phyloP scores from a whole-genome alignment of 2,113 vertebrate species.

The Scomber colias region DNA sequence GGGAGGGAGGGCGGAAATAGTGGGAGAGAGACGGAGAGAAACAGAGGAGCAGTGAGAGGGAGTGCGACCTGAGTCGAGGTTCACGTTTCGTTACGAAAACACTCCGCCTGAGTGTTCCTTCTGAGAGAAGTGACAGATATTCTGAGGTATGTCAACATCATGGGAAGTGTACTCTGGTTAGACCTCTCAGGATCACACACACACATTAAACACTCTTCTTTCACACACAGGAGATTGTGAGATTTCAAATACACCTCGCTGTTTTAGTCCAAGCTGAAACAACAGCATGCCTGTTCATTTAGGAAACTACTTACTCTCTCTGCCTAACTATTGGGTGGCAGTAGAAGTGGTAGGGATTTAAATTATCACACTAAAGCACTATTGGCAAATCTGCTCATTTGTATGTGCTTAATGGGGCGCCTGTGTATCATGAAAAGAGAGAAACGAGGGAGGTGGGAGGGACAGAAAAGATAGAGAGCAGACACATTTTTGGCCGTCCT shows the following conservation, averaged over 20 bases:
- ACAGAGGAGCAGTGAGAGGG: conserved; percentile 62
- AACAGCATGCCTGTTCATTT: conserved; percentile 52
- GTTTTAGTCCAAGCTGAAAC: conserved; percentile 62
- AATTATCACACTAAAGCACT: conserved; percentile 4
- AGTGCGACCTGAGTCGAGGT: conserved; percentile 64
- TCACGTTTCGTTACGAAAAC: conserved; percentile 74
- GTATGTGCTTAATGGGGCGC: neutral
- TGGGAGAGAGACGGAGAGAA: conserved; percentile 37
- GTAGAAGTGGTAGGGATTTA: conserved; percentile 5
- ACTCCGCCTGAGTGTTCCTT: conserved; percentile 40
- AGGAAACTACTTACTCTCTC: conserved; percentile 20
- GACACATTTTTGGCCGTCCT: conserved; percentile 50
- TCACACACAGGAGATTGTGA: conserved; percentile 36
- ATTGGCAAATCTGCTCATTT: neutral
- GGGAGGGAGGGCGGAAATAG: conserved; percentile 20
- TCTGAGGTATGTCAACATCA: conserved; percentile 73
- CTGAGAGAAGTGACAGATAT: conserved; percentile 71
- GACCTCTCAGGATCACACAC: conserved; percentile 31
- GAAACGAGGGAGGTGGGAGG: conserved; percentile 28
- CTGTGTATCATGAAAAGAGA: conserved; percentile 33
- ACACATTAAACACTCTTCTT: conserved; percentile 41
- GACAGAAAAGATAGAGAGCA: conserved; percentile 26
- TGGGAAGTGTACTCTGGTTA: conserved; percentile 51
- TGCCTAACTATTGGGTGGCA: neutral
- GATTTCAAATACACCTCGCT: conserved; percentile 41